A percentile compares a stretch with the other conserved stretches of the same genome.
phyloP scores from a whole-genome alignment of 2,113 vertebrate genomes.

The Quiscalus mexicanus region DNA sequence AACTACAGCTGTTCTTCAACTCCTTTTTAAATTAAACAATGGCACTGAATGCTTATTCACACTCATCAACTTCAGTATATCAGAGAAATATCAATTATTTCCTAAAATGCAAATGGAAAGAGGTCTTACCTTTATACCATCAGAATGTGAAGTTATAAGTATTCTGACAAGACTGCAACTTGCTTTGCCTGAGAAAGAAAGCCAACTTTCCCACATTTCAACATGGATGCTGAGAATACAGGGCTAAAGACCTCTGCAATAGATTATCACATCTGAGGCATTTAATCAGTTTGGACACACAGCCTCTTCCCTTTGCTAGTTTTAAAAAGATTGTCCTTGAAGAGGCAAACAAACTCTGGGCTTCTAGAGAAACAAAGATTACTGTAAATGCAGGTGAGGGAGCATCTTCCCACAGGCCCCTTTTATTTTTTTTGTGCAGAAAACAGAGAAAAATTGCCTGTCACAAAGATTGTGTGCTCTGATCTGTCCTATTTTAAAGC shows the following conservation, averaged over 20 bases:
- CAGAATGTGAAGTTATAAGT: not conserved
- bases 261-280: not conserved
- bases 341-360: not conserved
- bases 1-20: not conserved
- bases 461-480: not conserved
- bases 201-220: not conserved
- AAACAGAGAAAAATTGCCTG: not conserved
- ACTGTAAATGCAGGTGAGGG: not conserved
- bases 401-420: not conserved
- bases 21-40: not conserved
- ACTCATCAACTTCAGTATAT: rapidly evolving
- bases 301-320: not conserved
- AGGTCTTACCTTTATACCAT: not conserved
- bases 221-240: not conserved
- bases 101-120: not conserved
- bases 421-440: not conserved
- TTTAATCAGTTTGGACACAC: not conserved
- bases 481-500: not conserved
- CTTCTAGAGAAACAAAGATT: not conserved
- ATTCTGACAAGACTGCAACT: not conserved
- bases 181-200: not conserved
- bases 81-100: not conserved
- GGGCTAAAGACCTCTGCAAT: not conserved
- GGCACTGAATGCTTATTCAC: not conserved
- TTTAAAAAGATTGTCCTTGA: not conserved